Percentiles rank a stretch among this genome's conserved stretches.
These are phyloP conservation scores for Ryuthela nishihirai DNA, from an alignment of 2,888 invertebrate genomes.

Conservation along the genomic window DNA sequence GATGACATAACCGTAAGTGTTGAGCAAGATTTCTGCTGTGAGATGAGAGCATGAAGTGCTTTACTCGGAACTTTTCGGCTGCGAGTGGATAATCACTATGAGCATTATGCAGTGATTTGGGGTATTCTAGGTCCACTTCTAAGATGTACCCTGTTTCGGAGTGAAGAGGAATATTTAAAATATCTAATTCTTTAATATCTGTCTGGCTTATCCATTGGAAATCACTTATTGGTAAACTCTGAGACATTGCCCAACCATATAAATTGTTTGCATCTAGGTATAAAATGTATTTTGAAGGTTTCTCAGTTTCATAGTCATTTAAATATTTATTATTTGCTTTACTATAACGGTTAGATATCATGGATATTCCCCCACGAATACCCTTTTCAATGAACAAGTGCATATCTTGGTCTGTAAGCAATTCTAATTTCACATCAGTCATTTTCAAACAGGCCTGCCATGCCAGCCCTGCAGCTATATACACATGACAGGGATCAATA, in stretches of 20 bases:
- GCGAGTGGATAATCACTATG: conserved; percentile 22
- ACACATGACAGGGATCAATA: conserved; percentile 42
- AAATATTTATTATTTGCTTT: conserved; percentile 38
- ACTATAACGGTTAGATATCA: conserved; percentile 31
- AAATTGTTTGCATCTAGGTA: conserved; percentile 20
- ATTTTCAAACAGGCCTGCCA: conserved; percentile 34
- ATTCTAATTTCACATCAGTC: conserved; percentile 35
- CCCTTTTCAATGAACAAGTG: conserved; percentile 33
- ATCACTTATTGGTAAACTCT: not conserved
- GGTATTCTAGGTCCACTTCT: conserved; percentile 32
- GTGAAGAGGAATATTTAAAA: not conserved
- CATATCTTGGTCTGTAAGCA: conserved; percentile 42
- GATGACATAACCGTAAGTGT: too few species aligned
- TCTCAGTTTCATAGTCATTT: not conserved
- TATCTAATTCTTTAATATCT: not conserved
- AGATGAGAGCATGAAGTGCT: not conserved
- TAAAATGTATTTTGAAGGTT: conserved; percentile 9
- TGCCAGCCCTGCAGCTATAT: conserved; percentile 40
- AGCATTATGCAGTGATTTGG: conserved; percentile 8
- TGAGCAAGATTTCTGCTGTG: too few species aligned
- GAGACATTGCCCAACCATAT: conserved; percentile 12
- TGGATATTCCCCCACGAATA: conserved; percentile 24
- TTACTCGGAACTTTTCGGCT: conserved; percentile 5
- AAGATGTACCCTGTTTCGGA: conserved; percentile 21
- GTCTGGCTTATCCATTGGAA: conserved; percentile 8